Conservation (phyloP, 2,888 invertebrate genomes). For the Cantharis rustica region DNA sequence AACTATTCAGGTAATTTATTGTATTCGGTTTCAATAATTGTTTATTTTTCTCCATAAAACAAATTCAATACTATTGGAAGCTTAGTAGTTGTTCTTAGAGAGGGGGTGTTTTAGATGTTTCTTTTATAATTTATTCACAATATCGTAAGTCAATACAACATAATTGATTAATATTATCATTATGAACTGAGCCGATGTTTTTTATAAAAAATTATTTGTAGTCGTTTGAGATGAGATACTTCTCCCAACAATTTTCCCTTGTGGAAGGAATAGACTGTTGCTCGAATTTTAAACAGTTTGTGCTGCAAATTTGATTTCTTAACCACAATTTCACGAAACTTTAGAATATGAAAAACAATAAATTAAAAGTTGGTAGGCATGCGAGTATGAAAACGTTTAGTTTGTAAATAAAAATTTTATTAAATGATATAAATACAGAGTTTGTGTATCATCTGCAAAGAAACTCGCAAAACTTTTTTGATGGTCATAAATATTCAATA, state of each 20-base stretch:
- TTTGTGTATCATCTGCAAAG: background rate
- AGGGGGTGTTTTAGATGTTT: too few relatives aligned
- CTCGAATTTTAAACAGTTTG: background rate
- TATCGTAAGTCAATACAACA: too few relatives aligned
- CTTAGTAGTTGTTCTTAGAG: too few relatives aligned
- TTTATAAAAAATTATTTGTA: background rate
- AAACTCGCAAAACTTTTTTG: background rate
- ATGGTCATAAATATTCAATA: background rate
- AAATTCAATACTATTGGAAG: too few relatives aligned
- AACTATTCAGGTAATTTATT: too few relatives aligned
- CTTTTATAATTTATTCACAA: too few relatives aligned
- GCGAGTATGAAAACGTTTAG: background rate
- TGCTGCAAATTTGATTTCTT: background rate
- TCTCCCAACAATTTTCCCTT: background rate
- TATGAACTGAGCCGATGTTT: too few relatives aligned
- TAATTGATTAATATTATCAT: too few relatives aligned
- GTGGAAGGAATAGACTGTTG: background rate
- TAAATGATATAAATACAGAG: background rate
- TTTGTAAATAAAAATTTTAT: background rate
- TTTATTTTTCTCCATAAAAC: too few relatives aligned
- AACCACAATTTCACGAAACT: background rate
- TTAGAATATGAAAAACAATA: background rate
- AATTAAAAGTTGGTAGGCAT: background rate
- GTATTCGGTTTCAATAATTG: too few relatives aligned
- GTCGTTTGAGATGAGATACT: background rate